These are phyloP conservation scores for Pyrochroa serraticornis DNA, from an alignment of 2,888 invertebrate species.

Conservation along the genomic window DNA sequence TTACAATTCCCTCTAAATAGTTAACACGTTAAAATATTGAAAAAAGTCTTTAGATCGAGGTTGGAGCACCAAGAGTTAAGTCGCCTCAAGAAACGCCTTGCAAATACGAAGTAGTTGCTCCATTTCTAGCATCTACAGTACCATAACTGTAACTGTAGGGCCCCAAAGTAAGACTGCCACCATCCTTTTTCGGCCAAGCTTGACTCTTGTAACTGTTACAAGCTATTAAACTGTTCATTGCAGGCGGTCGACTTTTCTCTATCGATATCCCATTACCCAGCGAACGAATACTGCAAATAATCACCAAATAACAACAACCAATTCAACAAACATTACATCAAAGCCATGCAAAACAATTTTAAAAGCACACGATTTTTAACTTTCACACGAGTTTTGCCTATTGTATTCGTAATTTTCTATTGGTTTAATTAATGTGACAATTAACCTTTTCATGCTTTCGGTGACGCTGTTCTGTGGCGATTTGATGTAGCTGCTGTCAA, in stretches of 20 bases:
- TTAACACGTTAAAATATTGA: too few species aligned
- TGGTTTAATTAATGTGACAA: too few species aligned
- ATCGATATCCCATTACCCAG: conserved; percentile 65
- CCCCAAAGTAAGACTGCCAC: conserved; percentile 52
- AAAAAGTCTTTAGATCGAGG: too few species aligned
- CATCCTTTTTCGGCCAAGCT: conserved; percentile 58
- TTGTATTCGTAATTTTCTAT: too few species aligned
- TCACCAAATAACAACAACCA: too few species aligned
- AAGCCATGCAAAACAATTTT: too few species aligned
- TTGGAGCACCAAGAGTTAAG: too few species aligned
- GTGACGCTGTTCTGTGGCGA: conserved; percentile 47
- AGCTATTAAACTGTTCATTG: conserved; percentile 76
- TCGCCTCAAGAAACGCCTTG: conserved; percentile 45
- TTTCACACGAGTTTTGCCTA: not conserved
- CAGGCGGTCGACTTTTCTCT: conserved; percentile 71
- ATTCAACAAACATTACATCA: too few species aligned
- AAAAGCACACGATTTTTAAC: not conserved
- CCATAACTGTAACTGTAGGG: conserved; percentile 65
- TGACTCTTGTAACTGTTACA: conserved; percentile 79
- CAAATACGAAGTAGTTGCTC: conserved; percentile 38
- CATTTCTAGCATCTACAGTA: conserved; percentile 52
- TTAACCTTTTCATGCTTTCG: conserved; percentile 53
- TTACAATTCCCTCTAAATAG: too few species aligned
- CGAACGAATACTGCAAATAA: conserved; percentile 50
- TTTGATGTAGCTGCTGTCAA: conserved; percentile 55